These are phyloP conservation scores for Hephaestus fuliginosus DNA, from an alignment of 2,797 vertebrate genomes.

Conservation along the genomic window DNA sequence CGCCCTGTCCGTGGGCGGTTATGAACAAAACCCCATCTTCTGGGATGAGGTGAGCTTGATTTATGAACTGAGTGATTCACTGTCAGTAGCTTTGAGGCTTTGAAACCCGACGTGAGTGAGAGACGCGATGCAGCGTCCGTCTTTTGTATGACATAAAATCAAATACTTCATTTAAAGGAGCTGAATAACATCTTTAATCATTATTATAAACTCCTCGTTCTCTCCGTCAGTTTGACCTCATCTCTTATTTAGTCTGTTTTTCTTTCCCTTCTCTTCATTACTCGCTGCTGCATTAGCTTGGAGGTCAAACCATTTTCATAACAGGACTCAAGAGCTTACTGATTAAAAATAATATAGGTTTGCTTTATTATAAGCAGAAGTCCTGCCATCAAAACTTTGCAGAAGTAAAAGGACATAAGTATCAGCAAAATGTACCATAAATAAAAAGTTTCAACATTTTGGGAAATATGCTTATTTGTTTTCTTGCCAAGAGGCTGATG, in stretches of 20 bases:
- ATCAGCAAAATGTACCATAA: neutral
- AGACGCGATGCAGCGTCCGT: constrained; percentile 14
- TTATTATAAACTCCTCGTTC: constrained; percentile 16
- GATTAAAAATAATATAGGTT: neutral
- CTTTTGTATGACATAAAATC: constrained; percentile 19
- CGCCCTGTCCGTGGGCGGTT: constrained; percentile 96
- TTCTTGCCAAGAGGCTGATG: neutral
- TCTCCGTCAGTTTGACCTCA: constrained; percentile 36
- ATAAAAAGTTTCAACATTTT: neutral
- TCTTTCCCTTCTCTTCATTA: constrained; percentile 12
- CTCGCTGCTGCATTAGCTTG: constrained; percentile 24
- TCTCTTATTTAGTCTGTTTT: constrained; percentile 23
- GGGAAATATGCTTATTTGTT: neutral
- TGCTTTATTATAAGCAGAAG: neutral
- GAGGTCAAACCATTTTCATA: constrained; percentile 39
- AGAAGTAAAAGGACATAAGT: neutral
- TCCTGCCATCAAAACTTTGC: neutral
- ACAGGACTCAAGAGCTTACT: neutral
- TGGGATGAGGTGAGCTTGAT: constrained; percentile 92
- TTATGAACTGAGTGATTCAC: neutral
- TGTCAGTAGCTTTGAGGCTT: constrained; percentile 6
- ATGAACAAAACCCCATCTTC: constrained; percentile 96
- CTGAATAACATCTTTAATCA: constrained; percentile 25
- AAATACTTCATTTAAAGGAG: constrained; percentile 26
- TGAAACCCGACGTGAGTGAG: neutral